Base-by-base conservation (phyloP, 2,888 invertebrate species). In the Lepidochrysops patricia region DNA sequence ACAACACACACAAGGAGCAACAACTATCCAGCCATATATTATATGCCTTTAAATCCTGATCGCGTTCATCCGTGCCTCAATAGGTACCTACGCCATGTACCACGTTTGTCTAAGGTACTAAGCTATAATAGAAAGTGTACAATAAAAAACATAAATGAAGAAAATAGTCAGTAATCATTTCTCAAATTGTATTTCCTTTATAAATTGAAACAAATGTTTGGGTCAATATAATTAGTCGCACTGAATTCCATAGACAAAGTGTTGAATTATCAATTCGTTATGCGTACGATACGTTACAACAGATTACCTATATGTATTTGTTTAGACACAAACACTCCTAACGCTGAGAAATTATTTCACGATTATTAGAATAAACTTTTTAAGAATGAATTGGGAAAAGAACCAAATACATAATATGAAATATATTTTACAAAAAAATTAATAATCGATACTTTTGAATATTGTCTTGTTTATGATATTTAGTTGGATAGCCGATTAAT, bases 201-300 rank as follows among this genome's bases (percentile, higher is more conserved):
- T 52, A 52, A 3, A 9, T 26, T 32, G 9, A 32, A 54, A n/a
- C 1, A n/a, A 12, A 29, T 15, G 54, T 15, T 54, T 32, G 32
- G 13, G 29, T 15, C 25, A 23, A 34, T 34, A 9, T 63, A 72
- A 80, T 77, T 73, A 74, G 71, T 71, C 66, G 69, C 67, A 70
- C 72, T 74, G 77, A 77, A 79, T 73, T 72, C 70, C 66, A 62
- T 61, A 66, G 67, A 71, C 68, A 73, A 70, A 67, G 62, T 63
- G 67, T 64, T 64, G 66, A 72, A 62, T 80, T 74, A 75, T 69
- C 67, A 68, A 78, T 79, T 79, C 67, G 76, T 73, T 67, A 75
- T 72, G 73, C 73, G 65, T 64, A 63, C 70, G 70, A 66, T 73
- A 76, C 68, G 72, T 73, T 57, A 59, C 60, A 48, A 61, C 57